A percentile compares a stretch with the other conserved stretches of the same genome.
phyloP scores from a whole-genome alignment of 2,888 invertebrate genomes.

The Chloroclystis v-ata region DNA sequence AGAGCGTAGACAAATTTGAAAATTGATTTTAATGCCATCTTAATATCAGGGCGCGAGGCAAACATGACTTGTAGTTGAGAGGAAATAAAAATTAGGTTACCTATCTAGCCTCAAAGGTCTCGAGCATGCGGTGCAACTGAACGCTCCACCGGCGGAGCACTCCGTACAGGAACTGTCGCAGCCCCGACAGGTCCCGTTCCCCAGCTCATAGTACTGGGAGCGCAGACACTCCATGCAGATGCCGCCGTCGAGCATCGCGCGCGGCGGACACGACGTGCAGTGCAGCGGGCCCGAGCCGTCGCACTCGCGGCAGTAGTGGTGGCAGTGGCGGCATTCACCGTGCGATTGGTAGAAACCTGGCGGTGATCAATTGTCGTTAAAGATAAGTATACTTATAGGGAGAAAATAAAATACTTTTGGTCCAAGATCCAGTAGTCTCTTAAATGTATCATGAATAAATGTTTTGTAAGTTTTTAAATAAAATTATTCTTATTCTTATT shows the following conservation, averaged over 20 bases:
- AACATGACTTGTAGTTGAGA: too few species aligned
- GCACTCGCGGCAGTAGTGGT: constrained; percentile 92
- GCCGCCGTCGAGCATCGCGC: constrained; percentile 85
- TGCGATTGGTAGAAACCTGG: constrained; percentile 87
- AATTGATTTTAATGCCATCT: too few species aligned
- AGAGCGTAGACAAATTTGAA: too few species aligned
- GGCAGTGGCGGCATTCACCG: constrained; percentile 91
- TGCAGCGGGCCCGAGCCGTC: constrained; percentile 86
- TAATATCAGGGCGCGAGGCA: too few species aligned
- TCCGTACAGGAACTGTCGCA: constrained; percentile 68
- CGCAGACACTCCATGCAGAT: constrained; percentile 87
- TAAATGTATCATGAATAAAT: too few species aligned
- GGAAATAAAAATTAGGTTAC: too few species aligned
- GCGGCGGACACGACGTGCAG: constrained; percentile 84
- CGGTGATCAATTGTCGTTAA: neutral
- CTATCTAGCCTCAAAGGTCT: constrained; percentile 28
- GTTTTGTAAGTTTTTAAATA: too few species aligned
- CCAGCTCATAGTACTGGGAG: constrained; percentile 84
- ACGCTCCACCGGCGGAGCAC: constrained; percentile 82
- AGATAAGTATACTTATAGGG: too few species aligned
- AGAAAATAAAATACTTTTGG: too few species aligned
- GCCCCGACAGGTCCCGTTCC: constrained; percentile 80
- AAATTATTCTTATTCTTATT: too few species aligned
- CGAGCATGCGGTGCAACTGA: constrained; percentile 81
- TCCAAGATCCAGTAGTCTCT: too few species aligned